Evolutionary conservation across 2,888 invertebrate species (phyloP), one percentile per base, ranked within the genome.

Genomic region (Tipula lateralis): DNA sequence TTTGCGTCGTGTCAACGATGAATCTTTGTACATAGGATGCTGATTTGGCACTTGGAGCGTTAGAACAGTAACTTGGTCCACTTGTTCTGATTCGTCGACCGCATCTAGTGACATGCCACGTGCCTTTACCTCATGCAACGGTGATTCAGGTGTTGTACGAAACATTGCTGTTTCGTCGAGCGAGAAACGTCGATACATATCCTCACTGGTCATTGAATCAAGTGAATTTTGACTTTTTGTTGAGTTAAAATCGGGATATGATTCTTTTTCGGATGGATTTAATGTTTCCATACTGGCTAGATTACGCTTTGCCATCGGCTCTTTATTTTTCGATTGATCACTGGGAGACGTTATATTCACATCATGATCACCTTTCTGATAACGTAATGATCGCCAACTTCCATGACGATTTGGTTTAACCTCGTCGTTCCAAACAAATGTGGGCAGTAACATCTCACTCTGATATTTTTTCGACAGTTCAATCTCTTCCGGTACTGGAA

Each of bases 261-360:
- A 85, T 7, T 86, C 87, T 85, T 90, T 90, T 85, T 90, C 90
- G 2, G 89, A 90, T 0, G 90, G 88, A 84, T 90, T 90, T 5
- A 90, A 86, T 2, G 90, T 90, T 86, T 90, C 90, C 24, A 89
- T 87, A 34, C 90, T 90, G 0, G 90, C 90, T 84, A 90, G 85
- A 82, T 88, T 50, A 30, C 29, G 39, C 19, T 24, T 84, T n/a
- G 81, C 82, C 36, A 66, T 29, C 13, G 13, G 44, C 3, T 16
- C 12, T 24, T 34, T 82, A 36, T n/a, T 12, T n/a, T 89, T 86
- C 1, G 89, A 3, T n/a, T 7, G 36, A 9, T 44, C 44, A 44
- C n/a, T n/a, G 13, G 2, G 44, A 29, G 5, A 7, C 80, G 29
- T 29, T 19, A 9, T 2, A 66, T 85, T 90, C 89, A 9, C 89